Evolutionary conservation across 2,888 invertebrate species (phyloP).

Genomic region (Caenorhabditis parvicauda): DNA sequence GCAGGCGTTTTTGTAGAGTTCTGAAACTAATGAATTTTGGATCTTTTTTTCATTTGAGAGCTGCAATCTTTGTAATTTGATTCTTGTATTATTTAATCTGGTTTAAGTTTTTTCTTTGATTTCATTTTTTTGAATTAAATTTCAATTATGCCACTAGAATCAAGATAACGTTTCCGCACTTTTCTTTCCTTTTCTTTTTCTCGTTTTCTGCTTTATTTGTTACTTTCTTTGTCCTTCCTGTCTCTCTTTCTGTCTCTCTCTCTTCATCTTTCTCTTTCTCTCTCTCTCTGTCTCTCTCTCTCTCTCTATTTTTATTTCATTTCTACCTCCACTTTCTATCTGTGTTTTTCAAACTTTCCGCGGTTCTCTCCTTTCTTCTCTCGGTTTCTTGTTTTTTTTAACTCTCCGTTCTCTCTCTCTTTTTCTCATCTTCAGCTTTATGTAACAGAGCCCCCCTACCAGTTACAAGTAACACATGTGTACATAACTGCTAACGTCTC

Average conservation of each 20-base stretch:
- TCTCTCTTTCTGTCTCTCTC: slow-evolving; percentile 5
- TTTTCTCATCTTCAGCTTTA: too few relatives aligned
- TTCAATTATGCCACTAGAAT: neutral
- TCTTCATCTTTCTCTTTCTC: slow-evolving; percentile 5
- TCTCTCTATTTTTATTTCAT: slow-evolving; percentile 12
- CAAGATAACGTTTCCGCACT: slow-evolving; percentile 1
- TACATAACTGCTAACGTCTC: too few relatives aligned
- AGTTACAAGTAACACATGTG: too few relatives aligned
- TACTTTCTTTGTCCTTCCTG: neutral
- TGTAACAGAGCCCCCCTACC: too few relatives aligned
- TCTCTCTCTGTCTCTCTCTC: slow-evolving; percentile 12
- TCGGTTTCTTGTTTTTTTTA: too few relatives aligned
- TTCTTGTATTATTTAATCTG: slow-evolving; percentile 1
- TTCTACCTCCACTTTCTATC: slow-evolving; percentile 14
- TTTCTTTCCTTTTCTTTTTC: neutral
- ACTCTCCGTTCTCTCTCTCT: too few relatives aligned
- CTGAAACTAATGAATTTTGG: too few relatives aligned
- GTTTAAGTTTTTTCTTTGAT: slow-evolving; percentile 4
- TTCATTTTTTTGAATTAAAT: neutral
- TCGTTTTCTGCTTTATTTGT: neutral
- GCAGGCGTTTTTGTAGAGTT: slow-evolving; percentile 11
- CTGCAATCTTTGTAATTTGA: neutral
- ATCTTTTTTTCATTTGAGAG: neutral
- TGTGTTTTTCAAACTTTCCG: slow-evolving; percentile 6
- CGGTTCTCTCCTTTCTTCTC: slow-evolving; percentile 6